These are phyloP conservation scores for Drosophila orena DNA, from an alignment of 1,140 invertebrate genomes.

Conservation along the genomic window DNA sequence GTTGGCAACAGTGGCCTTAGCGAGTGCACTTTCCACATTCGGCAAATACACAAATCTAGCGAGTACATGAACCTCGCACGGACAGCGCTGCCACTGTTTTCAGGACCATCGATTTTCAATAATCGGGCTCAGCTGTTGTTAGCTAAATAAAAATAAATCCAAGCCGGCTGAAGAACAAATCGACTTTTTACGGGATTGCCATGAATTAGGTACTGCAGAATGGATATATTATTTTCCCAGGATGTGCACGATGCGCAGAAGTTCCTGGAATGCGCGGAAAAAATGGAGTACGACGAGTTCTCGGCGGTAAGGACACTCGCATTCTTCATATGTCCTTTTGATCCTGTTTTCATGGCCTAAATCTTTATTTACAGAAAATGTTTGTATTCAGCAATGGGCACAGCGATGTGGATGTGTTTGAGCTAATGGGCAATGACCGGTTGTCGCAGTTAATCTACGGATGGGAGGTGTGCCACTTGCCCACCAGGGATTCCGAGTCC, in stretches of 20 bases:
- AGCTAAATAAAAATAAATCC: conserved; percentile 8
- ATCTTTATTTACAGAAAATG: conserved; percentile 52
- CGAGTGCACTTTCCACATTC: too few relatives aligned
- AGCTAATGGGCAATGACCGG: conserved; percentile 67
- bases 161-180: conserved; percentile 24
- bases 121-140: background rate
- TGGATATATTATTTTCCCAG: conserved; percentile 60
- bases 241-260: conserved; percentile 43
- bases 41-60: too few relatives aligned
- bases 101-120: background rate
- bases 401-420: conserved; percentile 75
- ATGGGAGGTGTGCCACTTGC: conserved; percentile 66
- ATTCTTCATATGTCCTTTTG: background rate
- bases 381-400: conserved; percentile 51
- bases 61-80: too few relatives aligned
- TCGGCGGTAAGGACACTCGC: conserved; percentile 39
- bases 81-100: too few relatives aligned
- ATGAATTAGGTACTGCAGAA: conserved; percentile 12
- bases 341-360: background rate
- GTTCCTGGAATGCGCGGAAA: conserved; percentile 50
- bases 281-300: conserved; percentile 65
- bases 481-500: conserved; percentile 5
- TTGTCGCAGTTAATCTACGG: conserved; percentile 61
- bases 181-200: background rate
- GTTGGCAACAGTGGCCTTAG: too few relatives aligned